Evolutionary conservation across 2,797 vertebrate species (phyloP).

Genomic region (Acrocephalus scirpaceus): DNA sequence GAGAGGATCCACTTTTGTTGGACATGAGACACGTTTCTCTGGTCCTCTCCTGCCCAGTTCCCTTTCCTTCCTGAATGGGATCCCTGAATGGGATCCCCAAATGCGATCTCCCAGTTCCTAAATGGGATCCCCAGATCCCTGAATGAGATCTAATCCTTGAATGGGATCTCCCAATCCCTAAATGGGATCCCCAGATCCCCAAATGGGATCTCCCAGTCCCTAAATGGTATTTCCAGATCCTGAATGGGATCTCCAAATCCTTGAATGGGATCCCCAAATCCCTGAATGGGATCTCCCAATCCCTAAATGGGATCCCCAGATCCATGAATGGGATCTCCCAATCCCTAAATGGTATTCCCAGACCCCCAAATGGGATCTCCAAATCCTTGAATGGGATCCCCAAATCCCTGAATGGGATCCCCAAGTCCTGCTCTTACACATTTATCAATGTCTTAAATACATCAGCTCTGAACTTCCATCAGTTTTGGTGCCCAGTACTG

Average conservation of each 20-base stretch:
- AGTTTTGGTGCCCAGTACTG: background rate
- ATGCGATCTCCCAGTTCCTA: background rate
- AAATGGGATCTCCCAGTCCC: background rate
- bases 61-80: background rate
- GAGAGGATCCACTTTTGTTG: background rate
- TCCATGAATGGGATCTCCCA: background rate
- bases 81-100: background rate
- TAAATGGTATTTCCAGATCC: no score
- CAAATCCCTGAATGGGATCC: background rate
- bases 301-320: no score
- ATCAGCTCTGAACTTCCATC: background rate
- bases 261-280: no score
- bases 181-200: background rate
- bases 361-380: no score
- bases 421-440: background rate
- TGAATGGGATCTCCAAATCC: background rate
- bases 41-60: background rate
- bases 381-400: no score
- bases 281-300: background rate
- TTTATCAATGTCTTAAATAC: background rate
- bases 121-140: background rate
- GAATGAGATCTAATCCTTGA: fast-evolving
- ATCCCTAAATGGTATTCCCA: background rate
- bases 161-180: no score
- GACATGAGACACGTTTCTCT: fast-evolving